These are phyloP conservation scores for Leptodirus hochenwartii DNA, from an alignment of 2,888 invertebrate genomes.

Conservation along the genomic window DNA sequence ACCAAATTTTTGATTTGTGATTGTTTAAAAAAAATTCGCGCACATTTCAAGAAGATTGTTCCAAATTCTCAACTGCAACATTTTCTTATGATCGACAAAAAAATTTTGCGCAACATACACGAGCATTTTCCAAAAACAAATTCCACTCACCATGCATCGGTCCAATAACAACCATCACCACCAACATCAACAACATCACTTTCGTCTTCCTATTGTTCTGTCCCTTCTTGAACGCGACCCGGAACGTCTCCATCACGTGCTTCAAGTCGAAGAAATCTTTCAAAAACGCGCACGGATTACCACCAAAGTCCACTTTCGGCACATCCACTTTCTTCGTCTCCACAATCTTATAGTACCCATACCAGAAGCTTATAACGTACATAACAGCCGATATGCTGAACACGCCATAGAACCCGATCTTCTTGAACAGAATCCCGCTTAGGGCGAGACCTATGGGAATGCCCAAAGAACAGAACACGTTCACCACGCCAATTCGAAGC, in stretches of 20 bases:
- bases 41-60: no score
- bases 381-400: conserved; percentile 59
- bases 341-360: conserved; percentile 52
- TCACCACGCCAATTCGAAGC: conserved; percentile 69
- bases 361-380: conserved; percentile 55
- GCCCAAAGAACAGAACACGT: conserved; percentile 74
- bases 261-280: conserved; percentile 57
- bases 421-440: conserved; percentile 60
- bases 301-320: conserved; percentile 27
- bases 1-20: no score
- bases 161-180: conserved; percentile 70
- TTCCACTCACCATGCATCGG: conserved; percentile 63
- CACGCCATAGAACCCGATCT: conserved; percentile 68
- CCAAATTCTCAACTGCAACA: no score
- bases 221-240: conserved; percentile 62
- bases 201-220: conserved; percentile 54
- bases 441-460: conserved; percentile 79
- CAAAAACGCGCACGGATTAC: conserved; percentile 34
- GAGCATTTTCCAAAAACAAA: no score
- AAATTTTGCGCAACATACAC: conserved; percentile 1
- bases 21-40: no score
- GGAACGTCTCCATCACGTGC: conserved; percentile 59
- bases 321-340: conserved; percentile 41
- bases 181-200: conserved; percentile 60
- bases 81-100: no score